Evolutionary conservation across 2,113 vertebrate species (phyloP).

Genomic region (Siniperca knerii): DNA sequence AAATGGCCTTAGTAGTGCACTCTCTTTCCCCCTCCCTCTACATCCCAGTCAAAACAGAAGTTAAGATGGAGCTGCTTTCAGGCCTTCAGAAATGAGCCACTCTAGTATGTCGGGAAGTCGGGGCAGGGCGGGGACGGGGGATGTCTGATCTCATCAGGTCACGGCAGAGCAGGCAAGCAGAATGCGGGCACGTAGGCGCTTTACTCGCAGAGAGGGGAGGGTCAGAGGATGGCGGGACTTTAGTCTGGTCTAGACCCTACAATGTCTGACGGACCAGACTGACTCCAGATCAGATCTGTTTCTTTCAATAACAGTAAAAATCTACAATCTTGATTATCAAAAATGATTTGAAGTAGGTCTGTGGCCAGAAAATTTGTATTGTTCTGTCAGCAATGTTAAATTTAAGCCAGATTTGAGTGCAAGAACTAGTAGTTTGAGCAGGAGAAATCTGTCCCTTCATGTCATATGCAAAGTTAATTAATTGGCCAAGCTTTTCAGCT

Average conservation of each 20-base stretch:
- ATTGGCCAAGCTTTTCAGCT: not conserved
- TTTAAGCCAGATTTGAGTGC: not conserved
- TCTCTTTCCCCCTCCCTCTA: not conserved
- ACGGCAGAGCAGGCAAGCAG: constrained; percentile 64
- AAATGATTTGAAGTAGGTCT: not conserved
- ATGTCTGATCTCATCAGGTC: constrained; percentile 78
- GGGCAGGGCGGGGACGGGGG: not conserved
- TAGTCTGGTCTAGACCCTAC: constrained; percentile 8
- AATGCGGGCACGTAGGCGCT: constrained; percentile 52
- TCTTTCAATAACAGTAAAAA: not conserved
- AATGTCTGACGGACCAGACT: not conserved
- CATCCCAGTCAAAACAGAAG: constrained; percentile 75
- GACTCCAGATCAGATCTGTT: not conserved
- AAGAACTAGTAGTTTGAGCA: not conserved
- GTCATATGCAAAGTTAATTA: constrained; percentile 23
- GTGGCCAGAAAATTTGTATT: not conserved
- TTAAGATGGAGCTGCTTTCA: constrained; percentile 67
- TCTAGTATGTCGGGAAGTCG: constrained; percentile 37
- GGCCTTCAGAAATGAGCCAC: constrained; percentile 58
- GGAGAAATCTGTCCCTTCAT: not conserved
- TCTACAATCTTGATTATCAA: not conserved
- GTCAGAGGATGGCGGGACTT: constrained; percentile 34
- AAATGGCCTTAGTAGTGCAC: constrained; percentile 67
- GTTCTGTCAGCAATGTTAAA: not conserved
- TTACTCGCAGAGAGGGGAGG: constrained; percentile 4